phyloP scores from a whole-genome alignment of 2,888 invertebrate species.

The Podabrus alpinus region DNA sequence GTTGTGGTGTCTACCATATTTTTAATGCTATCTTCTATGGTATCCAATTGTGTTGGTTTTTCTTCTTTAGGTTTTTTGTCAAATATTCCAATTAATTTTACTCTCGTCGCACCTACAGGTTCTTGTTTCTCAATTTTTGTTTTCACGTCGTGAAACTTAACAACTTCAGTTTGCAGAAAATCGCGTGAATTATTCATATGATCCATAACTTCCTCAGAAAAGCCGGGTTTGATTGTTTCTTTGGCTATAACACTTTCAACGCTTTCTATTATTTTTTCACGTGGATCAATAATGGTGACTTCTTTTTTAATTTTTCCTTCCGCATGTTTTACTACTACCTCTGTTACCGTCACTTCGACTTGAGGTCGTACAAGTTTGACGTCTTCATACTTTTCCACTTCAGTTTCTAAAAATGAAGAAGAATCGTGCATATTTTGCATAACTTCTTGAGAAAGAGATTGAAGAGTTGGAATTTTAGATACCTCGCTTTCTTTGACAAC shows the following conservation, averaged over 20 bases:
- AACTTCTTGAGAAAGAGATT: conserved; percentile 7
- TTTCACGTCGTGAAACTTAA: conserved; percentile 33
- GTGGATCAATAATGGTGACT: neutral
- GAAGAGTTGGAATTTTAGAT: neutral
- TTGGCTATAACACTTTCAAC: neutral
- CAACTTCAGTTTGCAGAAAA: conserved; percentile 35
- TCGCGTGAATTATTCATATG: conserved; percentile 32
- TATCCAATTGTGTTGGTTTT: neutral
- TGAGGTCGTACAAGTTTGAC: conserved; percentile 22
- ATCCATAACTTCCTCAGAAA: neutral
- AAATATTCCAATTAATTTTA: conserved; percentile 1
- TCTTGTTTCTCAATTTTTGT: neutral
- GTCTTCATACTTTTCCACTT: conserved; percentile 39
- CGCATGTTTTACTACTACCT: neutral
- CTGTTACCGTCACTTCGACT: neutral
- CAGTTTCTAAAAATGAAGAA: conserved; percentile 35
- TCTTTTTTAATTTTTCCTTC: neutral
- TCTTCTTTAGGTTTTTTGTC: conserved; percentile 9
- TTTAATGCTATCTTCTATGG: neutral
- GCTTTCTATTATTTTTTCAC: neutral
- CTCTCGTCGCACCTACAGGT: neutral
- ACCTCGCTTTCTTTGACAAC: neutral
- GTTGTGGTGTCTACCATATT: conserved; percentile 31
- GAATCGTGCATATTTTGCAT: conserved; percentile 32
- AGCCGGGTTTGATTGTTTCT: neutral